Evolutionary conservation across 2,888 invertebrate genomes (phyloP).

Genomic region (Colletes collaris): DNA sequence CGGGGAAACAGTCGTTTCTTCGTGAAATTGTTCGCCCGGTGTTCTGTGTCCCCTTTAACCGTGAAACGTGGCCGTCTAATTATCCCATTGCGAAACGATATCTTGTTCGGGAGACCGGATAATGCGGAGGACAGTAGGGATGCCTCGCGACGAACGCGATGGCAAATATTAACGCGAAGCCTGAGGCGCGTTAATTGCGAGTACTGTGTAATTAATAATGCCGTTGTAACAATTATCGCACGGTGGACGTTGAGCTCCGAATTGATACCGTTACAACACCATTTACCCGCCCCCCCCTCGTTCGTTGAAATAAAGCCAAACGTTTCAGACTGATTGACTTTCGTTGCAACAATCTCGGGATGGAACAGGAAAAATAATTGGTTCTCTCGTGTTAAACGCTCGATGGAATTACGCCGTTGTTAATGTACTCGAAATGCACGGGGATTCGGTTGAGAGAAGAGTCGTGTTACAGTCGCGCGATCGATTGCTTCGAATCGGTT

Average conservation of each 20-base stretch:
- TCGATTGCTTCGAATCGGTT: too few species aligned
- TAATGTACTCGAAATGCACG: background rate
- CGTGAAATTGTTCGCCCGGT: too few species aligned
- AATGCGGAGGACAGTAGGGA: background rate
- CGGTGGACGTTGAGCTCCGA: background rate
- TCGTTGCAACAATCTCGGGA: slow-evolving; percentile 1
- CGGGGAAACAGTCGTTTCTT: too few species aligned
- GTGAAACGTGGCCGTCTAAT: background rate
- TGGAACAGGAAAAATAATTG: slow-evolving; percentile 31
- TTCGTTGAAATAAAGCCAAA: slow-evolving; percentile 13
- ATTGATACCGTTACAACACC: slow-evolving; percentile 27
- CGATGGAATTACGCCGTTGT: slow-evolving; percentile 16
- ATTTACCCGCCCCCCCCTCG: background rate
- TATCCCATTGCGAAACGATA: background rate
- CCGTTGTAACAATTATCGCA: slow-evolving; percentile 28
- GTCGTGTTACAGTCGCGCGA: too few species aligned
- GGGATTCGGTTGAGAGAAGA: background rate
- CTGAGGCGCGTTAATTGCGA: slow-evolving; percentile 38
- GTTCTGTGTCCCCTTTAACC: background rate
- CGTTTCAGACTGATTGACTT: slow-evolving; percentile 25
- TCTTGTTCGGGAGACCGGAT: background rate
- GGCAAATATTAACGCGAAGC: slow-evolving; percentile 20
- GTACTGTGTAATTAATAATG: slow-evolving; percentile 26
- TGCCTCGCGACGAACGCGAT: background rate
- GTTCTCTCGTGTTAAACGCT: slow-evolving; percentile 7